Percentiles rank a stretch among this genome's conserved stretches.
Conservation (phyloP, 2,797 vertebrate genomes). For the Rhinoraja longicauda region DNA sequence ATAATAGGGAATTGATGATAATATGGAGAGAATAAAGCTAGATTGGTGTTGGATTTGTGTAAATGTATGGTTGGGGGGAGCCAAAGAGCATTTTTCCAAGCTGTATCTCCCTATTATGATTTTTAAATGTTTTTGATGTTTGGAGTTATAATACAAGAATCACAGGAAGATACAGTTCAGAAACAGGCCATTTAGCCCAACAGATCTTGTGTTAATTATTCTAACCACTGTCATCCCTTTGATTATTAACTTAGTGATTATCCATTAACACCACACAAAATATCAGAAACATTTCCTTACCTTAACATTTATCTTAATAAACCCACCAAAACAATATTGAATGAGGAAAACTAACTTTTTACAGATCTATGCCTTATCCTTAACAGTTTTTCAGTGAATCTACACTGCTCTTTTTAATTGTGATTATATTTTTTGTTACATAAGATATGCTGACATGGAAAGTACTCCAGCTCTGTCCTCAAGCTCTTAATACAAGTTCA, state of each 20-base stretch:
- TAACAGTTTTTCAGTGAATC: neutral
- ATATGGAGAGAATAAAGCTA: too few relatives aligned
- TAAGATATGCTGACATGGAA: neutral
- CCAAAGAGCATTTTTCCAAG: too few relatives aligned
- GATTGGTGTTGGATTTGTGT: too few relatives aligned
- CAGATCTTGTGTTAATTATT: neutral
- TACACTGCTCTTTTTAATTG: neutral
- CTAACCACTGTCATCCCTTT: neutral
- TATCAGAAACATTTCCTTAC: neutral
- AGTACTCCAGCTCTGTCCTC: neutral
- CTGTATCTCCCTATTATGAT: too few relatives aligned
- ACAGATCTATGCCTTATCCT: neutral
- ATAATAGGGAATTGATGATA: too few relatives aligned
- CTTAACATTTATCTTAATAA: neutral
- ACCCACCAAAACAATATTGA: too few relatives aligned
- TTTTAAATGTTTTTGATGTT: neutral
- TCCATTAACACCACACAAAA: neutral
- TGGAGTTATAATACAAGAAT: neutral
- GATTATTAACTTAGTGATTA: neutral
- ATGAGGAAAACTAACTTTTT: neutral
- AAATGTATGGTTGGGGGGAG: too few relatives aligned
- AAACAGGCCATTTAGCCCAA: neutral
- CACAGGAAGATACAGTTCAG: neutral
- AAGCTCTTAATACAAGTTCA: neutral
- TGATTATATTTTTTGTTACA: neutral